Percentiles rank a stretch among this genome's conserved stretches.
phyloP scores from a whole-genome alignment of 2,113 vertebrate species.

The Crotalus viridis region DNA sequence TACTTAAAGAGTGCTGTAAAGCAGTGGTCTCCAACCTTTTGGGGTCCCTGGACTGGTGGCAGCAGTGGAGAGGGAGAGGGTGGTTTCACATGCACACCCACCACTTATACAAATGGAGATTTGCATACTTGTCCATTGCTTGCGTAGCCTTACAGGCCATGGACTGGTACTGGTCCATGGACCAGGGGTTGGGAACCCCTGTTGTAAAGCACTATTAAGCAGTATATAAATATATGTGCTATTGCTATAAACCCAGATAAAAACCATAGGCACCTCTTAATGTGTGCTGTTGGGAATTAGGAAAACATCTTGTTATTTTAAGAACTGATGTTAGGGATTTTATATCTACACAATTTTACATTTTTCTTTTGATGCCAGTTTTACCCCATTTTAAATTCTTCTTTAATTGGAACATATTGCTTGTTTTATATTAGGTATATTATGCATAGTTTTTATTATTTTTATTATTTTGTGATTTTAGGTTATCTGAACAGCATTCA shows the following conservation, averaged over 20 bases:
- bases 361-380: neutral
- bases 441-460: neutral
- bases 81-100: too few species aligned
- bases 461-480: neutral
- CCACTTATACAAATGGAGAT: too few species aligned
- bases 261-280: neutral
- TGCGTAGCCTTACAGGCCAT: too few species aligned
- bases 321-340: neutral
- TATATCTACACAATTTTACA: neutral
- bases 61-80: too few species aligned
- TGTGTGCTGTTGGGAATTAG: neutral
- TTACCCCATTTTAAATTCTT: neutral
- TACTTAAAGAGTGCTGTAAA: too few species aligned
- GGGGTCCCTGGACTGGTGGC: too few species aligned
- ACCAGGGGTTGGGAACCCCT: too few species aligned
- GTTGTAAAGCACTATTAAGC: too few species aligned
- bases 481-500: neutral
- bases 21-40: too few species aligned
- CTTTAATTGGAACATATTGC: neutral
- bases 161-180: too few species aligned
- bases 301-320: neutral
- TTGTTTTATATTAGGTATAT: neutral
- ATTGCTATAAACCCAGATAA: neutral
- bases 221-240: too few species aligned
- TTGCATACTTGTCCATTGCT: too few species aligned